Evolutionary conservation across 64 coral and sea anemone species (phyloP).

Genomic region (Montipora foliosa): DNA sequence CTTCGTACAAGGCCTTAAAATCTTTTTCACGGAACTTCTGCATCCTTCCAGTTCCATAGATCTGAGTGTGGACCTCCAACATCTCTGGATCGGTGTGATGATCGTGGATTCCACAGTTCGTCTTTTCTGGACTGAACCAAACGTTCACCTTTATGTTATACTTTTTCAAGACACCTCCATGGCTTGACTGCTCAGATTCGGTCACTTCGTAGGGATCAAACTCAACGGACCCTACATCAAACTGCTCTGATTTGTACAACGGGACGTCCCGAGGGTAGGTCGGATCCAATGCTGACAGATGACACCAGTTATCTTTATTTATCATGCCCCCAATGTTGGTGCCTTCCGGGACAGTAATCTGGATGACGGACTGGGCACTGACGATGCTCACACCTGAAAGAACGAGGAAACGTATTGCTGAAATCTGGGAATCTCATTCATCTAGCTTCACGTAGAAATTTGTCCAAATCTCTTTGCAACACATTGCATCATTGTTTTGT

Average conservation of each 20-base stretch:
- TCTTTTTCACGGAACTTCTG: constrained; percentile 77
- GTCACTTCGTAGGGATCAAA: constrained; percentile 72
- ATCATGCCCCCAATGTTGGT: constrained; percentile 51
- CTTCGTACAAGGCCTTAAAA: constrained; percentile 77
- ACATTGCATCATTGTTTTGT: no score
- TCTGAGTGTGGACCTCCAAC: constrained; percentile 75
- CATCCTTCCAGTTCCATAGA: constrained; percentile 82
- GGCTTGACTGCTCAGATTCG: neutral
- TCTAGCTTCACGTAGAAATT: neutral
- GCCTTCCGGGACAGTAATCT: constrained; percentile 53
- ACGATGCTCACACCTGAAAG: constrained; percentile 55
- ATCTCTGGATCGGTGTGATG: constrained; percentile 67
- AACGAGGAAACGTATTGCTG: neutral
- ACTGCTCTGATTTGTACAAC: constrained; percentile 84
- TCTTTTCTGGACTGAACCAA: constrained; percentile 73
- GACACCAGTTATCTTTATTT: constrained; percentile 65
- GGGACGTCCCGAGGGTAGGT: constrained; percentile 52
- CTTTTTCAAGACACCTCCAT: neutral
- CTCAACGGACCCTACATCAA: constrained; percentile 70
- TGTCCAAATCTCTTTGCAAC: no score
- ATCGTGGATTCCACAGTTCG: constrained; percentile 78
- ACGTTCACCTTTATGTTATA: constrained; percentile 80
- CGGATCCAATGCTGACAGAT: constrained; percentile 43
- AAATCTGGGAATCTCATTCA: neutral
- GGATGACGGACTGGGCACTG: constrained; percentile 67